Percentiles rank a stretch among this genome's conserved stretches.
These are phyloP conservation scores for Benthosema pterotum DNA, from an alignment of 2,797 vertebrate genomes.

Conservation along the genomic window DNA sequence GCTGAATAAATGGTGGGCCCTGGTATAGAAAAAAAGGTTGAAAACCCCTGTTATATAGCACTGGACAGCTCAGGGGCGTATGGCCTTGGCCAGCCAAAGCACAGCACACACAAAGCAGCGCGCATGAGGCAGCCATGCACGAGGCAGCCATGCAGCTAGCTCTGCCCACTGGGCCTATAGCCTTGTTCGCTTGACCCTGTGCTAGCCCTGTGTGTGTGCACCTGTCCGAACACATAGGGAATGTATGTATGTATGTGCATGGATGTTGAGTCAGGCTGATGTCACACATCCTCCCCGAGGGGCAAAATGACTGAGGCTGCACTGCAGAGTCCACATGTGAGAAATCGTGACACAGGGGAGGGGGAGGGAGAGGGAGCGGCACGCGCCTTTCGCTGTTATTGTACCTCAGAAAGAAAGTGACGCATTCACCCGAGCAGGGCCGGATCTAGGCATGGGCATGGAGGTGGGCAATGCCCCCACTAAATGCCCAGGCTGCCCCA, in stretches of 20 bases:
- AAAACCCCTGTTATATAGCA: too few relatives aligned
- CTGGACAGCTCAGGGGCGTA: too few relatives aligned
- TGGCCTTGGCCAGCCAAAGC: too few relatives aligned
- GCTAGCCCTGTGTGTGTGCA: constrained; percentile 25
- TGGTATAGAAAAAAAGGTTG: too few relatives aligned
- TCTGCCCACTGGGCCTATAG: constrained; percentile 41
- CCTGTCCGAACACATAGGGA: constrained; percentile 45
- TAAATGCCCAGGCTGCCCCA: too few relatives aligned
- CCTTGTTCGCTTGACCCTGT: constrained; percentile 38
- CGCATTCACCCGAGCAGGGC: constrained; percentile 5
- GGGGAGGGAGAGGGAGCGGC: too few relatives aligned
- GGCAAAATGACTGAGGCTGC: constrained; percentile 41
- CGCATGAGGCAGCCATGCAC: too few relatives aligned
- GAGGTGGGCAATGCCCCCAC: too few relatives aligned
- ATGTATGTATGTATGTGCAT: constrained; percentile 3
- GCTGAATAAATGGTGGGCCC: too few relatives aligned
- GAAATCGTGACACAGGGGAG: constrained; percentile 21
- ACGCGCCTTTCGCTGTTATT: constrained; percentile 38
- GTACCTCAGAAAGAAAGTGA: constrained; percentile 31
- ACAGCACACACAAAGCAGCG: too few relatives aligned
- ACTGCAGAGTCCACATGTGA: constrained; percentile 15
- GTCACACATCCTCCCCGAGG: constrained; percentile 42
- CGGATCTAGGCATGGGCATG: too few relatives aligned
- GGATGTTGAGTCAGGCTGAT: constrained; percentile 45
- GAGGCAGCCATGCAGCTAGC: neutral